Evolutionary conservation across 2,113 vertebrate species (phyloP).

Genomic region (Vidua macroura): DNA sequence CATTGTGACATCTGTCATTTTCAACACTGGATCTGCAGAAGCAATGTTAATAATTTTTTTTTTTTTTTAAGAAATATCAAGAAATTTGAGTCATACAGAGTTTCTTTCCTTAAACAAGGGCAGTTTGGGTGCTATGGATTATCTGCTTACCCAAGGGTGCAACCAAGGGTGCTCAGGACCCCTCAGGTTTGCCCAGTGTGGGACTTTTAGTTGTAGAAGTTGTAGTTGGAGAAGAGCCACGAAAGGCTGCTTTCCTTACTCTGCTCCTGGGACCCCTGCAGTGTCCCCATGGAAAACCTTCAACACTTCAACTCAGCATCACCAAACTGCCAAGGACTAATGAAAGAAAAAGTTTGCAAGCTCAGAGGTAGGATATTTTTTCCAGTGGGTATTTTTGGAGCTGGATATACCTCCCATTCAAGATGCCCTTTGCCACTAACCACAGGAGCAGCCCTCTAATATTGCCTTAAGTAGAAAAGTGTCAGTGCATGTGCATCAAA

Average conservation of each 20-base stretch:
- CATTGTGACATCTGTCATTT: not conserved
- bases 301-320: not conserved
- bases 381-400: not conserved
- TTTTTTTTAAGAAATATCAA: not conserved
- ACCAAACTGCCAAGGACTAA: not conserved
- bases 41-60: rapidly evolving
- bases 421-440: not conserved
- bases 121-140: not conserved
- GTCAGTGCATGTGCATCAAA: not conserved
- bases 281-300: not conserved
- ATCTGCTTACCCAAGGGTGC: not conserved
- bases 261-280: not conserved
- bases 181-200: not conserved
- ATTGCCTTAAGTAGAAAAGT: not conserved
- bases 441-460: not conserved
- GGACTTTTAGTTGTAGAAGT: not conserved
- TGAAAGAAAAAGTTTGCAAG: rapidly evolving
- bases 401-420: not conserved
- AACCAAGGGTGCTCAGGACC: not conserved
- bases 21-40: not conserved
- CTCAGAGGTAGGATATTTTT: not conserved
- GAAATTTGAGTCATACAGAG: not conserved
- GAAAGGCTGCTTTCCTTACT: not conserved
- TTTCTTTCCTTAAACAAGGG: not conserved
- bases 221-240: not conserved